A percentile compares a stretch with the other conserved stretches of the same genome.
These are phyloP conservation scores for Trachelipus rathkii DNA, from an alignment of 1,140 invertebrate genomes.

Conservation along the genomic window DNA sequence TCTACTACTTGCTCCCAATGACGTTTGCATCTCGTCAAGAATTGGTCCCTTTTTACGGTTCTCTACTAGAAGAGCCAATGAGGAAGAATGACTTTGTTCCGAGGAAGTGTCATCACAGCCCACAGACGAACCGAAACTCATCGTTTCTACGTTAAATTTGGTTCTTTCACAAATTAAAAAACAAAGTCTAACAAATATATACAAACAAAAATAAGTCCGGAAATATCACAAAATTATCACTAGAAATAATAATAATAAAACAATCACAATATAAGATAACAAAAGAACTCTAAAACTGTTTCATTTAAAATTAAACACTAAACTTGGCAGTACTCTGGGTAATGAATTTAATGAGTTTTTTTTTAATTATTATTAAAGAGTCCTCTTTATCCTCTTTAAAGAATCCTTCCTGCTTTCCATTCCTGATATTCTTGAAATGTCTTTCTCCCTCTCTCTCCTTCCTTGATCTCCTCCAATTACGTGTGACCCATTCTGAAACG, in stretches of 20 bases:
- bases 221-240: background rate
- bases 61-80: background rate
- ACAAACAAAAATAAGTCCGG: background rate
- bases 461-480: background rate
- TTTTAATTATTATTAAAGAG: background rate
- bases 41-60: conserved; percentile 6
- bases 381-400: too few species aligned
- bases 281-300: background rate
- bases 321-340: background rate
- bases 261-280: background rate
- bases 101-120: background rate
- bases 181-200: background rate
- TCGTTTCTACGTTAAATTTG: background rate
- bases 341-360: background rate
- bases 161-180: background rate
- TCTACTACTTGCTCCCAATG: background rate
- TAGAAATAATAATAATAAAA: too few species aligned
- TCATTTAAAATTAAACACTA: background rate
- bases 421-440: background rate
- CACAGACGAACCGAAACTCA: background rate
- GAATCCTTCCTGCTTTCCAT: background rate
- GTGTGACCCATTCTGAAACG: conserved; percentile 5
- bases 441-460: background rate
- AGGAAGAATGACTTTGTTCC: background rate
- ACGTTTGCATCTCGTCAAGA: background rate